Evolutionary conservation across 1,140 invertebrate genomes (phyloP).

Genomic region (Cherax quadricarinatus): DNA sequence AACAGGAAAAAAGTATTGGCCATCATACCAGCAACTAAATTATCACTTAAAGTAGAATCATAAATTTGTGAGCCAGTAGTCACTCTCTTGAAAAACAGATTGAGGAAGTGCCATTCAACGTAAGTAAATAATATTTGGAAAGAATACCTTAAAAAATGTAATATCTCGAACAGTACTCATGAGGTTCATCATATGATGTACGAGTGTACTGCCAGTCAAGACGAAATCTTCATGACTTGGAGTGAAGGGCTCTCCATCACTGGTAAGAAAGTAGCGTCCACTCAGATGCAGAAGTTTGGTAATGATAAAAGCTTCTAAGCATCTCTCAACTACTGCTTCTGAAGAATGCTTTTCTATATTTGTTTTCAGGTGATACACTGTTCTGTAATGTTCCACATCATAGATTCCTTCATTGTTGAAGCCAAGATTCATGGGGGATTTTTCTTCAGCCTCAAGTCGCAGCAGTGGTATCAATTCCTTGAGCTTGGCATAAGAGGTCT

Average conservation of each 20-base stretch:
- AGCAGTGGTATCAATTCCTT: conserved; percentile 20
- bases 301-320: conserved; percentile 24
- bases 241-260: neutral
- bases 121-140: neutral
- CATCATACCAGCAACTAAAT: no score
- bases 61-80: no score
- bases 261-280: neutral
- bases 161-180: neutral
- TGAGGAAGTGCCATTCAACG: neutral
- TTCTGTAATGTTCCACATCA: conserved; percentile 11
- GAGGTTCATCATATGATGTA: conserved; percentile 46
- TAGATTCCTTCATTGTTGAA: conserved; percentile 31
- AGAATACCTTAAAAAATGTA: conserved; percentile 4
- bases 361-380: conserved; percentile 38
- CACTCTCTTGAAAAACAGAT: no score
- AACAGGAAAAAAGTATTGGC: no score
- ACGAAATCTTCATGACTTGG: neutral
- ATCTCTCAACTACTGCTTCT: neutral
- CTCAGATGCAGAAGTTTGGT: neutral
- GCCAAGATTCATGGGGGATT: conserved; percentile 15
- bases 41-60: no score
- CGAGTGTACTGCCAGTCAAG: neutral
- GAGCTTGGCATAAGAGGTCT: neutral
- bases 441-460: neutral
- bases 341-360: neutral